Evolutionary conservation across 2,113 vertebrate genomes (phyloP).

Genomic region (Athene cunicularia): DNA sequence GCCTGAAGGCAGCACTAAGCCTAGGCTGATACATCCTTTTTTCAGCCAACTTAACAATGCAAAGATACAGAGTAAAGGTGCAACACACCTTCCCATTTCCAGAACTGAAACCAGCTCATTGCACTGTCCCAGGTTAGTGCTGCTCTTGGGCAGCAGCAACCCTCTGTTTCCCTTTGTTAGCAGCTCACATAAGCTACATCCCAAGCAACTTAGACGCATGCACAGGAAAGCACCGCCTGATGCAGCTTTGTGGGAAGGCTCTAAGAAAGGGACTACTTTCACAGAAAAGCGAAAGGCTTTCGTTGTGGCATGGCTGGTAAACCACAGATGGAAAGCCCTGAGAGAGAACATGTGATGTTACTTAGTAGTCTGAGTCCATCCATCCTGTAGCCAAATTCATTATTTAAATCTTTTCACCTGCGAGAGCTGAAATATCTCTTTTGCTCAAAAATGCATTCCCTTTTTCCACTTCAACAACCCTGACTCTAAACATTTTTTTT

Average conservation of each 20-base stretch:
- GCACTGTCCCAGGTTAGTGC: neutral
- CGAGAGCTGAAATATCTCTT: neutral
- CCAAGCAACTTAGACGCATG: neutral
- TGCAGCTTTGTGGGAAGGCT: neutral
- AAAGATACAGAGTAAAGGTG: neutral
- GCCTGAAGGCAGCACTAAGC: neutral
- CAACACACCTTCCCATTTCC: neutral
- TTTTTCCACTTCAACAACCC: neutral
- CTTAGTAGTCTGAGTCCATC: neutral
- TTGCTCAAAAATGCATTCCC: neutral
- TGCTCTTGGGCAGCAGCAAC: neutral
- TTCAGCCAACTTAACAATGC: neutral
- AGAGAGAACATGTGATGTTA: neutral
- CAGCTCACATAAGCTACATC: neutral
- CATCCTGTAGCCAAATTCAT: neutral
- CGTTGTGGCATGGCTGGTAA: conserved; percentile 43
- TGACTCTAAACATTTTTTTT: neutral
- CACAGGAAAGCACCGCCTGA: neutral
- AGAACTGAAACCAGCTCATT: neutral
- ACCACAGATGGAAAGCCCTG: conserved; percentile 59
- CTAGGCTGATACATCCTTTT: neutral
- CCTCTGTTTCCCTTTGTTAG: neutral
- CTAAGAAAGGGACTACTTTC: conserved; percentile 10
- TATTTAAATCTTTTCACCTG: neutral
- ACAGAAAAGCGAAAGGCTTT: conserved; percentile 11